Percentiles rank a stretch among this genome's conserved stretches.
Evolutionary conservation across 1,140 invertebrate genomes (phyloP).

Genomic region (Melitaea cinxia): DNA sequence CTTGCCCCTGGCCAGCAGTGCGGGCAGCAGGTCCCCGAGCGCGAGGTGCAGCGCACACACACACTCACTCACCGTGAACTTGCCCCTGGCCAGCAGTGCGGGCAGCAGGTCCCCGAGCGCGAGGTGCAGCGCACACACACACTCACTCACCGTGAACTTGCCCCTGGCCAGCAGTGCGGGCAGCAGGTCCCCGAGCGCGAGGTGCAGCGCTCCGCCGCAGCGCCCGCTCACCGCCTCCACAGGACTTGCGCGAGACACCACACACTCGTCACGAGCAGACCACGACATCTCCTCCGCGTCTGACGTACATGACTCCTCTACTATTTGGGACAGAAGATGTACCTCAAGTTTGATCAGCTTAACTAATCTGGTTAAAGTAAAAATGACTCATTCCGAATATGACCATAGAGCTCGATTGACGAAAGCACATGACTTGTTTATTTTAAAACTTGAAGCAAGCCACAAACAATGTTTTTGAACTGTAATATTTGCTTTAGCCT

Average conservation of each 20-base stretch:
- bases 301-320: conserved; percentile 67
- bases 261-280: conserved; percentile 59
- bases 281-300: conserved; percentile 59
- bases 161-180: conserved; percentile 50
- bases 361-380: too few species aligned
- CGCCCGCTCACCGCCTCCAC: conserved; percentile 46
- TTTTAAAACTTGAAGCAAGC: too few species aligned
- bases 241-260: conserved; percentile 50
- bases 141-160: conserved; percentile 48
- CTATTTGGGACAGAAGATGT: conserved; percentile 29
- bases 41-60: too few species aligned
- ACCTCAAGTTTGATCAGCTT: too few species aligned
- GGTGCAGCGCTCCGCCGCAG: conserved; percentile 40
- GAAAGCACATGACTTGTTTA: too few species aligned
- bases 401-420: too few species aligned
- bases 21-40: too few species aligned
- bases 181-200: conserved; percentile 53
- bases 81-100: conserved; percentile 50
- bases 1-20: too few species aligned
- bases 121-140: conserved; percentile 36
- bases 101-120: conserved; percentile 52
- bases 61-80: conserved; percentile 53
- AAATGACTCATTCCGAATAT: too few species aligned
- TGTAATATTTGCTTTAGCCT: too few species aligned
- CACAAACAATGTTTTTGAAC: too few species aligned